Evolutionary conservation across 2,888 invertebrate genomes (phyloP), one percentile per base, ranked within the genome.

Genomic region (Hypolimnas misippus): DNA sequence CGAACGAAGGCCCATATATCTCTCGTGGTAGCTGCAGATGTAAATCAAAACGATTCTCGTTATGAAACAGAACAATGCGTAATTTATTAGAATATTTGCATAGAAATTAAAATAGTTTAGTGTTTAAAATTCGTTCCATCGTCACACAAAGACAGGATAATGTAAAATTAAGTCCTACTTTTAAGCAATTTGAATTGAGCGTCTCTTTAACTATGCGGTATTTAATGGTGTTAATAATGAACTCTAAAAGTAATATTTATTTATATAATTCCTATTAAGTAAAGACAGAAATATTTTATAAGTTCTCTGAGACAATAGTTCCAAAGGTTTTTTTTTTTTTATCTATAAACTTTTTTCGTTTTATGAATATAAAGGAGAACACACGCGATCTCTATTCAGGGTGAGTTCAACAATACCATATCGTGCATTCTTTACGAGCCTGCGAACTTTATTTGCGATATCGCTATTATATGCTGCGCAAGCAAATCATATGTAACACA

Each of bases 361-460:
- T 49, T 40, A 50, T 56, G 50, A 42, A 51, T 61, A 55, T 55
- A 50, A 50, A 49, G 19, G 53, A 29, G 46, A 52, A 46, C 40
- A 53, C 52, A 70, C 63, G 66, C 71, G 61, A 74, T 77, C 69
- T 68, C 66, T 79, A 82, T 79, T 76, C 79, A 70, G 67, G 56
- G 62, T 68, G 73, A 77, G 76, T 72, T 50, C 66, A 62, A 73
- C 77, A 77, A 78, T 78, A 78, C 73, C 77, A 73, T 75, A 72
- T 44, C 54, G 79, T 83, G 84, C 84, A n/a, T 86, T 82, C 82
- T 86, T 79, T 83, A 74, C 78, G 81, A 62, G 38, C 59, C 35
- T n/a, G 50, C 50, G 50, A 63, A 58, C 42, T 51, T 50, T 55
- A 31, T 42, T 63, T 49, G 58, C 38, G n/a, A n/a, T n/a, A n/a